Evolutionary conservation across 2,113 vertebrate species (phyloP).

Genomic region (Catharus fuscescens): DNA sequence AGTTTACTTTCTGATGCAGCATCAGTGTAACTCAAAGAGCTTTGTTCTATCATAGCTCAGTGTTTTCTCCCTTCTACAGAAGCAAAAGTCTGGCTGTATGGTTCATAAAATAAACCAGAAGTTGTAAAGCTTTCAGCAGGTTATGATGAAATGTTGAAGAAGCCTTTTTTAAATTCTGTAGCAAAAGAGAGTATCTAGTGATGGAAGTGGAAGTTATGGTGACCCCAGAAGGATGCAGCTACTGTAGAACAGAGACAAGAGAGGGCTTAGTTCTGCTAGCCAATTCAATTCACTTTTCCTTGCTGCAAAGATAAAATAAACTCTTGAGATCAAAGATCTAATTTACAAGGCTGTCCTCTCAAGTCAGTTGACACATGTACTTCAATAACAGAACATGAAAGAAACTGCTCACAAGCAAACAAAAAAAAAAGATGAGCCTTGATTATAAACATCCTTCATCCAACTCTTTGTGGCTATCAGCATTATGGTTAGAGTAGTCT

Average conservation of each 20-base stretch:
- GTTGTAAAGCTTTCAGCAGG: constrained; percentile 26
- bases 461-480: not conserved
- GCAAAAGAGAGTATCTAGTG: not conserved
- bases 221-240: constrained; percentile 31
- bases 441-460: constrained; percentile 18
- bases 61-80: not conserved
- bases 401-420: constrained; percentile 34
- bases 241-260: constrained; percentile 52
- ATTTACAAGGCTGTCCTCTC: constrained; percentile 49
- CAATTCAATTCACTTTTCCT: constrained; percentile 57
- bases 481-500: not conserved
- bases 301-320: constrained; percentile 65
- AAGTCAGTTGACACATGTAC: constrained; percentile 47
- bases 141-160: not conserved
- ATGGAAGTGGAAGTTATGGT: not conserved
- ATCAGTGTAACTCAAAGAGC: not conserved
- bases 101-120: not conserved
- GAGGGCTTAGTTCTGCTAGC: constrained; percentile 46
- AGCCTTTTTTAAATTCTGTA: not conserved
- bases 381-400: constrained; percentile 52
- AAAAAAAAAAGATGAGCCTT: not conserved
- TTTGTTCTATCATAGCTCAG: not conserved
- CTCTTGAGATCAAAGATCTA: constrained; percentile 67
- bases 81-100: not conserved
- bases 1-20: not conserved